Base-by-base conservation (phyloP, 2,888 invertebrate genomes). In the Platynereis dumerilii region DNA sequence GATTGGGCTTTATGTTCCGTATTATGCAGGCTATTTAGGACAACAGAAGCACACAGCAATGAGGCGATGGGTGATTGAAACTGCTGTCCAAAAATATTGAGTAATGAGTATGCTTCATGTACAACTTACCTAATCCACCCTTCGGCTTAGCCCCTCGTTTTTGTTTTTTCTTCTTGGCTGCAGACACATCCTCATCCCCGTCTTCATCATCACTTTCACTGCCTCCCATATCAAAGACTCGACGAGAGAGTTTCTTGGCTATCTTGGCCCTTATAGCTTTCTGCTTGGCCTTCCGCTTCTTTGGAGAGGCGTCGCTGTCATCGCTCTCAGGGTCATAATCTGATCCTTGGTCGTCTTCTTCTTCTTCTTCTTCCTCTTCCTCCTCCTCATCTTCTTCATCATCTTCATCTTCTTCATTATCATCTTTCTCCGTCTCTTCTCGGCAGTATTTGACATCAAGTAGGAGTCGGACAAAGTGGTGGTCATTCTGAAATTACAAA, bases 391-490 rank as follows among this genome's bases (percentile, higher is more conserved):
- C 58, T 42, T 24, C 44, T 15, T 59, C 57, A 10, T 62, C 55
- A 12, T 75, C 71, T 34, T 5, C 5, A 7, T 34, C 34, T 34
- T 34, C 34, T 7, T 34, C 34, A 7, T 12, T 34, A 34, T 5
- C 12, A 5, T 34, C 12, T 12, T 34, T 34, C 34, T 34, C 12
- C 7, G 34, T 34, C 7, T 34, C 34, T 34, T 34, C 34, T 12
- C 12, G 5, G 5, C 7, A 34, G 12, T 34, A 85, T 53, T 72
- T 72, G 61, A 74, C 72, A 72, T 85, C 80, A 54, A 85, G 69
- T 45, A 85, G 73, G 27, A 85, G 71, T 69, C 82, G 81, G 7
- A 84, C 83, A 73, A 84, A 75, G 60, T 76, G 72, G 20, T 79
- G 68, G 66, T 85, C 81, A 76, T 85, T 85, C 82, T 83, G 74